phyloP scores from a whole-genome alignment of 1,140 invertebrate species.

The Drosophila nikananu region DNA sequence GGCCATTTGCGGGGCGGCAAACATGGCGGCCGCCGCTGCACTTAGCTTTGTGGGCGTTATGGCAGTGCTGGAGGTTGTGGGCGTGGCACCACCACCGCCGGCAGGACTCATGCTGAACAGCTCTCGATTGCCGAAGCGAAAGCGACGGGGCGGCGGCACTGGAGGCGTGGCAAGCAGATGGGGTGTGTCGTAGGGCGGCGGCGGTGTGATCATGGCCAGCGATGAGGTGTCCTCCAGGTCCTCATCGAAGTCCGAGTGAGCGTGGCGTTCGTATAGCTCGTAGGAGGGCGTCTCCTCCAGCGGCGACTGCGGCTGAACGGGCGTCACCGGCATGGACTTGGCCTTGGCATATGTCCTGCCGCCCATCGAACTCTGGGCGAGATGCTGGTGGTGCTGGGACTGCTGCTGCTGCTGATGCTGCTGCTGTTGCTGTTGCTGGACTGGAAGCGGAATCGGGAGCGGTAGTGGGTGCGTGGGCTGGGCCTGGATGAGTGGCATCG shows the following conservation, averaged over 20 bases:
- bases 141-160: slow-evolving; percentile 70
- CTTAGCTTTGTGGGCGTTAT: slow-evolving; percentile 81
- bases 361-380: slow-evolving; percentile 24
- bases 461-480: slow-evolving; percentile 48
- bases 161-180: slow-evolving; percentile 37
- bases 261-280: slow-evolving; percentile 63
- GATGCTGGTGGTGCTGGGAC: not conserved
- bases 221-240: slow-evolving; percentile 73
- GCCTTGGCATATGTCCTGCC: slow-evolving; percentile 66
- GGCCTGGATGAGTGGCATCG: slow-evolving; percentile 84
- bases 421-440: slow-evolving; percentile 18
- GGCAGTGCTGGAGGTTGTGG: slow-evolving; percentile 62
- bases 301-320: slow-evolving; percentile 77
- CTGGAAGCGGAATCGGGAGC: slow-evolving; percentile 12
- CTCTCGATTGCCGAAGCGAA: slow-evolving; percentile 79
- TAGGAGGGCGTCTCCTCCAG: slow-evolving; percentile 68
- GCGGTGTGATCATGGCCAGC: slow-evolving; percentile 82
- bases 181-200: slow-evolving; percentile 80
- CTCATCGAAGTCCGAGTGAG: slow-evolving; percentile 43
- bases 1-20: slow-evolving; percentile 77
- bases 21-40: slow-evolving; percentile 76
- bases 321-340: slow-evolving; percentile 83
- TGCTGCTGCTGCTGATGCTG: not conserved
- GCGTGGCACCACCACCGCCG: slow-evolving; percentile 33
- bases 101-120: slow-evolving; percentile 78